A percentile compares a stretch with the other conserved stretches of the same genome.
Evolutionary conservation across 2,113 vertebrate genomes (phyloP).

Genomic region (Cynopterus brachyotis): DNA sequence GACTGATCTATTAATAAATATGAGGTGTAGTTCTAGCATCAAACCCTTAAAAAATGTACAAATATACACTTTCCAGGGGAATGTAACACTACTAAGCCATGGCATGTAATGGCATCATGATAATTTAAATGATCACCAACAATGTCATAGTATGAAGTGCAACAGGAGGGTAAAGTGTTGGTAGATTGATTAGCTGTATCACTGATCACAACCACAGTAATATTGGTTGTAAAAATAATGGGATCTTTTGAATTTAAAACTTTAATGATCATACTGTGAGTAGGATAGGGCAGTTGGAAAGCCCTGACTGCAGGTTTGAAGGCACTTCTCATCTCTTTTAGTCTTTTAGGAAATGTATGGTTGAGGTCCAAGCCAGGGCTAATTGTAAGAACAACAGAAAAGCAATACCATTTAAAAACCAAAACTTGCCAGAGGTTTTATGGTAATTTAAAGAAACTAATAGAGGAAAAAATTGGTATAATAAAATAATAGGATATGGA

Average conservation of each 20-base stretch:
- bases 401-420: neutral
- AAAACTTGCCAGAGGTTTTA: too few relatives aligned
- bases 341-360: neutral
- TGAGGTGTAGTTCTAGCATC: neutral
- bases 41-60: neutral
- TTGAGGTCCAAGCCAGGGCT: neutral
- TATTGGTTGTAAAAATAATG: neutral
- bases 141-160: too few relatives aligned
- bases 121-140: neutral
- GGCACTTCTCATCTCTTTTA: neutral
- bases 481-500: neutral
- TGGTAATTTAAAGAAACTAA: neutral
- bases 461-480: neutral
- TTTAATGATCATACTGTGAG: neutral
- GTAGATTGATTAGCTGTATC: neutral
- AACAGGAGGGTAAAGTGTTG: neutral
- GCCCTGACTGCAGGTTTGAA: fast-evolving
- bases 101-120: neutral
- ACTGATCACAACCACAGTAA: neutral
- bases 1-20: neutral
- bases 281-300: neutral
- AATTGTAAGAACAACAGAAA: neutral
- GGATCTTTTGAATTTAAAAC: neutral
- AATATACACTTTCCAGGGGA: too few relatives aligned
- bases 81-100: neutral